Percentiles rank a stretch among this genome's conserved stretches.
phyloP scores from a whole-genome alignment of 2,888 invertebrate genomes.

The Brachyptera risi region DNA sequence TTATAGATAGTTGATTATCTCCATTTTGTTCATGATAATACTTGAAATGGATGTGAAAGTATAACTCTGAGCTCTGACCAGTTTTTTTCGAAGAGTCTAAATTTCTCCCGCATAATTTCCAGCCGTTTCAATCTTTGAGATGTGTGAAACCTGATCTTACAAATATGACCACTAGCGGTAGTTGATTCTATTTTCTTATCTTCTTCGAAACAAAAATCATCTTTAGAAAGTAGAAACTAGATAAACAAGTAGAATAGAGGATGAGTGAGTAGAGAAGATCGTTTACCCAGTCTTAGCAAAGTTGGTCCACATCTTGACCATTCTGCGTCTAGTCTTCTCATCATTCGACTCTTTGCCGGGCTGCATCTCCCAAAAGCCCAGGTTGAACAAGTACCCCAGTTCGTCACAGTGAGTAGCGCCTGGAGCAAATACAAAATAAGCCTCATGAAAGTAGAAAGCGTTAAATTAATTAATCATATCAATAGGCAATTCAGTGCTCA shows the following conservation, averaged over 20 bases:
- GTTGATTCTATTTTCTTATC: no score
- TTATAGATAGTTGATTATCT: no score
- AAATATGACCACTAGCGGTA: background rate
- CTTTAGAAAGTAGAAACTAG: background rate
- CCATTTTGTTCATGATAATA: no score
- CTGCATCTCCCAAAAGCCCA: constrained; percentile 3
- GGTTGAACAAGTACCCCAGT: constrained; percentile 59
- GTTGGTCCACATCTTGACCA: constrained; percentile 60
- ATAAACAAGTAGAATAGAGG: background rate
- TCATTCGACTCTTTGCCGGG: constrained; percentile 55
- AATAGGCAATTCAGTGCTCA: no score
- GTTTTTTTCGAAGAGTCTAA: background rate
- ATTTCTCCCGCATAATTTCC: no score
- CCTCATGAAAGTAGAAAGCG: constrained; percentile 51
- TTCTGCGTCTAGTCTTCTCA: constrained; percentile 56
- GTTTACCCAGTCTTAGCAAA: constrained; percentile 56
- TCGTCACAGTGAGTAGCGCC: constrained; percentile 62
- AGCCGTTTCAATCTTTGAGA: no score
- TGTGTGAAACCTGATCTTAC: no score
- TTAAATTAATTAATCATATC: background rate
- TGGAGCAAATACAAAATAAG: constrained; percentile 38
- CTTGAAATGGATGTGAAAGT: no score
- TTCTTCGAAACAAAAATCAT: background rate
- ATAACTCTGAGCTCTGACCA: no score
- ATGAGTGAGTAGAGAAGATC: background rate